phyloP scores from a whole-genome alignment of 2,113 vertebrate species.

The Megaceryle torquata region DNA sequence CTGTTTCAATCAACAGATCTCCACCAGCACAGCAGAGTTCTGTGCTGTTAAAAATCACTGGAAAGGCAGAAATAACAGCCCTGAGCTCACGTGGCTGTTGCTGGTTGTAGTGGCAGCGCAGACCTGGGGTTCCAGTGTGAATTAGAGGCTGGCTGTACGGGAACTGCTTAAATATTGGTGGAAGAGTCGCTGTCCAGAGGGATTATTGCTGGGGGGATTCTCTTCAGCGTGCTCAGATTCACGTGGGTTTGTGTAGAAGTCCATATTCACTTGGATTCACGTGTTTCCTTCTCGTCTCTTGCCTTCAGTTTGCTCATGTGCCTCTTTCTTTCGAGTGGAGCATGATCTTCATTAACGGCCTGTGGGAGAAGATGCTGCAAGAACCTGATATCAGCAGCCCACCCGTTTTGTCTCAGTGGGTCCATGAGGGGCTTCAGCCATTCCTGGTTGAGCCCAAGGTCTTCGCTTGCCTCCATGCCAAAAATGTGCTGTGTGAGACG shows the following conservation, averaged over 20 bases:
- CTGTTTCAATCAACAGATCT: background rate
- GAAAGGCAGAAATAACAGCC: background rate
- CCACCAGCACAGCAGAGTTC: background rate
- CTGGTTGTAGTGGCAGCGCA: background rate
- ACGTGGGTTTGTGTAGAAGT: accelerated
- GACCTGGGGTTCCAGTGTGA: background rate
- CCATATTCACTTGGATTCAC: background rate
- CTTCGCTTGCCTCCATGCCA: constrained; percentile 25
- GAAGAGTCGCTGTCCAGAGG: background rate
- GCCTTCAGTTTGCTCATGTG: background rate
- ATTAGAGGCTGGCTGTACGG: background rate
- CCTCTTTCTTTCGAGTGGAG: constrained; percentile 13
- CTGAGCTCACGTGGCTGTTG: background rate
- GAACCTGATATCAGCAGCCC: background rate
- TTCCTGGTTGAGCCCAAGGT: background rate
- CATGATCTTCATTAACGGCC: background rate
- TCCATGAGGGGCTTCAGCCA: background rate
- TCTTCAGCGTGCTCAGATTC: background rate
- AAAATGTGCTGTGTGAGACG: background rate
- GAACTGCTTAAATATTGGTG: background rate
- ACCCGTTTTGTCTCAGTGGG: background rate
- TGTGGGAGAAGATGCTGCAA: constrained; percentile 34
- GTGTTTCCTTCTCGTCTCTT: background rate
- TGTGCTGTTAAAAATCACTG: background rate
- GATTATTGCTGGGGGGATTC: background rate